Evolutionary conservation across 2,113 vertebrate genomes (phyloP).

Genomic region (Carassius gibelio): DNA sequence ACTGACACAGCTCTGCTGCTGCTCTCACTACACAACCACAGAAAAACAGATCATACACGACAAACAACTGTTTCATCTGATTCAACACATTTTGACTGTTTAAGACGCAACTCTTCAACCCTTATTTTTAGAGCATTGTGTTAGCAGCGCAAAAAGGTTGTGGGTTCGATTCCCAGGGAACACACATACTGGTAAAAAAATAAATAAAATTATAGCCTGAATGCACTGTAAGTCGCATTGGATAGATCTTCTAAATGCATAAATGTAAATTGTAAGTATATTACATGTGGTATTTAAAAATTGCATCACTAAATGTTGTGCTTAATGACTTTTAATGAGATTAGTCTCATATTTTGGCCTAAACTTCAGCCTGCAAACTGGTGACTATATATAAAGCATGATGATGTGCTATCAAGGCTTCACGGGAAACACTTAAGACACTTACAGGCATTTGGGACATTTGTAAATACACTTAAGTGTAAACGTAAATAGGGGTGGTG

Average conservation of each 20-base stretch:
- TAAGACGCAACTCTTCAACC: neutral
- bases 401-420: neutral
- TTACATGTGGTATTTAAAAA: neutral
- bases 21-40: constrained; percentile 82
- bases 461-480: neutral
- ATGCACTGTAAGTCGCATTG: too few species aligned
- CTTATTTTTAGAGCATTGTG: neutral
- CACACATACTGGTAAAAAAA: too few species aligned
- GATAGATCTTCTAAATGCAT: too few species aligned
- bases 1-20: constrained; percentile 84
- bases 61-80: neutral
- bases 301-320: neutral
- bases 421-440: neutral
- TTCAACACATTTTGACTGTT: neutral
- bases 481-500: neutral
- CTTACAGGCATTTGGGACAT: neutral
- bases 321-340: neutral
- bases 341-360: neutral
- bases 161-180: too few species aligned
- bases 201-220: too few species aligned
- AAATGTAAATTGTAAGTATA: too few species aligned
- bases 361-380: neutral
- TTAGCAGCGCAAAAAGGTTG: too few species aligned
- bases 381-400: neutral
- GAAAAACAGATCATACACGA: neutral